Evolutionary conservation across 1,140 invertebrate species (phyloP).

Genomic region (Bombus superbus): DNA sequence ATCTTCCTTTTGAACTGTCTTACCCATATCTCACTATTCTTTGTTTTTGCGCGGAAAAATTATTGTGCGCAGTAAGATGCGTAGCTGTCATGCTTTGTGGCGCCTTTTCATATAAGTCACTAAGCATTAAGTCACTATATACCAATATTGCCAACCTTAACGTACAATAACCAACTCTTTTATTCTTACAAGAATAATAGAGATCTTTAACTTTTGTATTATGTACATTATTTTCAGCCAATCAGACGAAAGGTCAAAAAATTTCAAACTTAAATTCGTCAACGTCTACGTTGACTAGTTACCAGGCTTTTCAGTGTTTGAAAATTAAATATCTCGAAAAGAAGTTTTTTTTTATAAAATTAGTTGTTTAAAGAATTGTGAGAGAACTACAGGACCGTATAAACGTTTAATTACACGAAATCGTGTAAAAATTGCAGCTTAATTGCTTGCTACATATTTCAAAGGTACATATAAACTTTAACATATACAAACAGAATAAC

Average conservation of each 20-base stretch:
- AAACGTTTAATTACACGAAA: not conserved
- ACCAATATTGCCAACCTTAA: not conserved
- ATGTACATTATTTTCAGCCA: not conserved
- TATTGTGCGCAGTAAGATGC: not conserved
- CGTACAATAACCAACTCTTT: not conserved
- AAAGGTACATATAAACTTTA: not conserved
- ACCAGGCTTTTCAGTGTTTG: not conserved
- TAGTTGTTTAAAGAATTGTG: too few relatives aligned
- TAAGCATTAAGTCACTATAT: not conserved
- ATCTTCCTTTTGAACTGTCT: too few relatives aligned
- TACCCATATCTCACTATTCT: not conserved
- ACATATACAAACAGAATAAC: not conserved
- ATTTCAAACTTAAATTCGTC: slow-evolving; percentile 38
- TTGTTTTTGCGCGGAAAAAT: not conserved
- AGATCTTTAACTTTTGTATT: not conserved
- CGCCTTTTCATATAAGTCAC: not conserved
- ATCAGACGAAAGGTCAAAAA: not conserved
- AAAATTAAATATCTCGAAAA: not conserved
- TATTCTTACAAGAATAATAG: not conserved
- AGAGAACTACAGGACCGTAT: not conserved
- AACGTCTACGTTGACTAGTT: not conserved
- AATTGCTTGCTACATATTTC: not conserved
- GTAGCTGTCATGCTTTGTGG: not conserved
- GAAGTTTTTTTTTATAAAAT: not conserved
- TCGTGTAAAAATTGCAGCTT: not conserved